These are phyloP conservation scores for Canis aureus DNA, from an alignment of 2,113 vertebrate species.

Conservation along the genomic window DNA sequence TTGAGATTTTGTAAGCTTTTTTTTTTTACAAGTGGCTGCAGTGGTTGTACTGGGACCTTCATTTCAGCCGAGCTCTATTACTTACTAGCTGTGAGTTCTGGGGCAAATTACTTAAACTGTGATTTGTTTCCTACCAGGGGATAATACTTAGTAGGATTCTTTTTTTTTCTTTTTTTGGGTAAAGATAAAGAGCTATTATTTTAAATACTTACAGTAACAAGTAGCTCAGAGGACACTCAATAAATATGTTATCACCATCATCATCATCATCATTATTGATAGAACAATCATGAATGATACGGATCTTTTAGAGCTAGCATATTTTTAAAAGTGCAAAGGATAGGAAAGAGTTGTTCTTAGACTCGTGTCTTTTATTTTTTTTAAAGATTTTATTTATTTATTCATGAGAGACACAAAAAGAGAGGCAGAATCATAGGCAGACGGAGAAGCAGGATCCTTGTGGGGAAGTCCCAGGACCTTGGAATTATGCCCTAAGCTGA, in stretches of 20 bases:
- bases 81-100: not conserved
- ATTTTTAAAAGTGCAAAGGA: not conserved
- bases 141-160: not conserved
- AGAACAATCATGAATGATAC: not conserved
- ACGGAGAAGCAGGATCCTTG: too few species aligned
- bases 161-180: not conserved
- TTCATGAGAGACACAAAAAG: too few species aligned
- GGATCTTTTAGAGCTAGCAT: not conserved
- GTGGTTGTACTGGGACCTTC: not conserved
- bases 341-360: not conserved
- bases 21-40: not conserved
- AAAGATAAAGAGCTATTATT: not conserved
- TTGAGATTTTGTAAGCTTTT: not conserved
- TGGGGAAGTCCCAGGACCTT: too few species aligned
- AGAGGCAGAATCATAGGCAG: too few species aligned
- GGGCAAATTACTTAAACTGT: not conserved
- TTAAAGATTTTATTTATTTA: too few species aligned
- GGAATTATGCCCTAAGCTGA: too few species aligned
- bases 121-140: not conserved
- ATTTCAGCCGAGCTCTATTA: not conserved
- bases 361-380: not conserved
- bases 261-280: not conserved
- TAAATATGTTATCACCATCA: not conserved
- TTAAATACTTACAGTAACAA: constrained; percentile 15
- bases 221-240: not conserved